A percentile compares a stretch with the other conserved stretches of the same genome.
Evolutionary conservation across 2,888 invertebrate genomes (phyloP).

Genomic region (Meandrusa payeni): DNA sequence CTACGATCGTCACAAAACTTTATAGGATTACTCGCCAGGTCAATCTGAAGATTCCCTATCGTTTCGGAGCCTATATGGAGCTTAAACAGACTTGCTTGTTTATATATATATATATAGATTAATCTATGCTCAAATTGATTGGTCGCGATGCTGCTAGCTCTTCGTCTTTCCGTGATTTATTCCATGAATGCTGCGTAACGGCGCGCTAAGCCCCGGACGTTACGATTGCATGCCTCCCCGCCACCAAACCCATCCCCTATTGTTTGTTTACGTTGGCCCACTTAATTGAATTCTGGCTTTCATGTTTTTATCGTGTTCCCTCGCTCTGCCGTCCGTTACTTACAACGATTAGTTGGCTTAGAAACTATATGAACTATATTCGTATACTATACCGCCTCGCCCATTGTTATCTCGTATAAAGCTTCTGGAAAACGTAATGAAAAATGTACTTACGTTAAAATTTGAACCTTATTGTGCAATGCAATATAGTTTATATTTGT

Average conservation of each 20-base stretch:
- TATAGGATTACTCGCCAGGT: too few relatives aligned
- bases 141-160: conserved; percentile 8
- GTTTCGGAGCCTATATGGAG: too few relatives aligned
- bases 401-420: conserved; percentile 4
- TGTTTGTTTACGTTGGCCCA: conserved; percentile 18
- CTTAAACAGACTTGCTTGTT: too few relatives aligned
- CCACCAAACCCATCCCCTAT: conserved; percentile 3
- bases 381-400: background rate
- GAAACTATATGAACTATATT: background rate
- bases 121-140: conserved; percentile 16
- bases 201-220: conserved; percentile 13
- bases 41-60: too few relatives aligned
- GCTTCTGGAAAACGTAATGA: background rate
- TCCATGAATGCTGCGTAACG: conserved; percentile 8
- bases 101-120: too few relatives aligned
- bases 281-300: conserved; percentile 23
- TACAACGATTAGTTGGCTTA: conserved; percentile 23
- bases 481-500: conserved; percentile 1
- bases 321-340: conserved; percentile 10
- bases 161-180: conserved; percentile 21
- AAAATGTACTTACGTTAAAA: background rate
- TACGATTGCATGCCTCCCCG: conserved; percentile 8
- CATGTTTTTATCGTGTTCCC: conserved; percentile 20
- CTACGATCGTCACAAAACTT: too few relatives aligned
- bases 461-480: background rate